These are phyloP conservation scores for Chelonus insularis DNA, from an alignment of 1,140 invertebrate species.

Conservation along the genomic window DNA sequence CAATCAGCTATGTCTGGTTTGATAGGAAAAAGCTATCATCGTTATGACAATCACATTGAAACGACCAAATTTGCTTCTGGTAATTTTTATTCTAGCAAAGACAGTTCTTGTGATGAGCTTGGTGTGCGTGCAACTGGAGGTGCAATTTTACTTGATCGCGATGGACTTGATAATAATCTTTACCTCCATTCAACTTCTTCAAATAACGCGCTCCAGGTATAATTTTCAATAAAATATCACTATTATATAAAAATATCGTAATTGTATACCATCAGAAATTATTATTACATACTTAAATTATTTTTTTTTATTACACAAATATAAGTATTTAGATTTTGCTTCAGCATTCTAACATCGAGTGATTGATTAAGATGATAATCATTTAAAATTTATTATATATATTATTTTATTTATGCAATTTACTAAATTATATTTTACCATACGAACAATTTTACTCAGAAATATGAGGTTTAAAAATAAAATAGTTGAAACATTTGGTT, in stretches of 20 bases:
- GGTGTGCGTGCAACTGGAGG: slow-evolving; percentile 47
- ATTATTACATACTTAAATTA: too few species aligned
- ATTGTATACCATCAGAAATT: neutral
- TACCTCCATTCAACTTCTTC: slow-evolving; percentile 50
- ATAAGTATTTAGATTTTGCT: too few species aligned
- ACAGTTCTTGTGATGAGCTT: slow-evolving; percentile 49
- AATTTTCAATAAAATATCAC: neutral
- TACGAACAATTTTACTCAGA: too few species aligned
- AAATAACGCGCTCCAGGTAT: slow-evolving; percentile 49
- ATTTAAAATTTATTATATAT: too few species aligned
- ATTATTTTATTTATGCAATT: too few species aligned
- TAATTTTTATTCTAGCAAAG: slow-evolving; percentile 33
- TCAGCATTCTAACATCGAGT: too few species aligned
- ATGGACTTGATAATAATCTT: slow-evolving; percentile 43
- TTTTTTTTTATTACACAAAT: too few species aligned
- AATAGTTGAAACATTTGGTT: too few species aligned
- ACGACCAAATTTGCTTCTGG: slow-evolving; percentile 33
- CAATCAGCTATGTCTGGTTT: slow-evolving; percentile 27
- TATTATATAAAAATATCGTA: neutral
- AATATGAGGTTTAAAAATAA: too few species aligned
- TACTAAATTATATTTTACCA: too few species aligned
- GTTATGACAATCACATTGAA: slow-evolving; percentile 56
- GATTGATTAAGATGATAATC: too few species aligned
- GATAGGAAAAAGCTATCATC: slow-evolving; percentile 37
- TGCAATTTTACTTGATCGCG: slow-evolving; percentile 50